phyloP scores from a whole-genome alignment of 2,797 vertebrate genomes.

The Ctenopoma multispine region DNA sequence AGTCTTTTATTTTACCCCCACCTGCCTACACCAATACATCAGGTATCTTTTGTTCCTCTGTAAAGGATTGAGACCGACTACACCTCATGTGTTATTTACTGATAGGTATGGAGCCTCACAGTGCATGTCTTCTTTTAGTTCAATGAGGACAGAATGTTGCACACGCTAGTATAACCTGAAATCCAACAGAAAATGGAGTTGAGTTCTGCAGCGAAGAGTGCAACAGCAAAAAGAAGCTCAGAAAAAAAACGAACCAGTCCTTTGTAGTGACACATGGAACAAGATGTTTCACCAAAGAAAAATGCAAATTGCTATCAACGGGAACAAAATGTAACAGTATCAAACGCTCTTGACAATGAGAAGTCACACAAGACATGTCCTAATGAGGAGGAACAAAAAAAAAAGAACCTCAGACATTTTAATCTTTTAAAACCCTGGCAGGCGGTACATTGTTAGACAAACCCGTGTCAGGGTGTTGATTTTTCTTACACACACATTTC shows the following conservation, averaged over 20 bases:
- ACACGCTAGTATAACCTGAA: slow-evolving; percentile 43
- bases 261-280: slow-evolving; percentile 80
- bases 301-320: slow-evolving; percentile 81
- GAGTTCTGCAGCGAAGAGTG: slow-evolving; percentile 31
- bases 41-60: slow-evolving; percentile 25
- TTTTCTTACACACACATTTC: slow-evolving; percentile 51
- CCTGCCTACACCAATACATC: slow-evolving; percentile 26
- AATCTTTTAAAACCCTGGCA: slow-evolving; percentile 83
- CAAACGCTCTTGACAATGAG: slow-evolving; percentile 79
- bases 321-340: slow-evolving; percentile 78
- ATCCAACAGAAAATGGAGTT: slow-evolving; percentile 31
- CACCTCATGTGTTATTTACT: slow-evolving; percentile 23
- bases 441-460: slow-evolving; percentile 83
- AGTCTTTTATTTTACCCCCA: slow-evolving; percentile 45
- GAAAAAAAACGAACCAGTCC: slow-evolving; percentile 47
- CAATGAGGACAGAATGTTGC: slow-evolving; percentile 23
- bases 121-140: slow-evolving; percentile 25
- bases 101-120: slow-evolving; percentile 32
- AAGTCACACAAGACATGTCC: slow-evolving; percentile 79
- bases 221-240: slow-evolving; percentile 37
- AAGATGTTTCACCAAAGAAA: slow-evolving; percentile 79
- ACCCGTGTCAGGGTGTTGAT: slow-evolving; percentile 77
- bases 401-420: slow-evolving; percentile 77
- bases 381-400: slow-evolving; percentile 82
- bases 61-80: slow-evolving; percentile 20